Evolutionary conservation across 2,797 vertebrate species (phyloP), one percentile per base, ranked within the genome.

Genomic region (Tragopan temminckii): DNA sequence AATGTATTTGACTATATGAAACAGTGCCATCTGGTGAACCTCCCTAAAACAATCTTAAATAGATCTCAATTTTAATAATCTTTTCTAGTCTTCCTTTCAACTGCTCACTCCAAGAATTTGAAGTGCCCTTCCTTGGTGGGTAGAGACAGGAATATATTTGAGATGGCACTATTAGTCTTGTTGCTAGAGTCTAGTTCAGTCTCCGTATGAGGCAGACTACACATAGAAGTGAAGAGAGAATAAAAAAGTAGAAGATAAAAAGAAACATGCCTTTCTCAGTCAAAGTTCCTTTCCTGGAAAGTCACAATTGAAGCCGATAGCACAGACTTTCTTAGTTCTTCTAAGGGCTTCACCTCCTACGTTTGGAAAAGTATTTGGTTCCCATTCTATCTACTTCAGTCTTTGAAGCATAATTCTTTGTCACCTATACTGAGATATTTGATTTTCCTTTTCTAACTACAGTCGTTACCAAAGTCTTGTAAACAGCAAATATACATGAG

Each of bases 221-320:
- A 0, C 18, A 75, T 75, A 59, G 92, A 91, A 42, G 20, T 11
- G 9, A 4, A 69, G 80, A 72, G 35, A 71, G 53, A 92, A 91
- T 70, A 66, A 83, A 85, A 85, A 80, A 21, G 5, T 20, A 6
- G 24, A 74, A 91, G 62, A 93, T 77, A 67, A 90, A 96, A 92
- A 68, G 81, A 75, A 89, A 78, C 3, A 14, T 43, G 14, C 4
- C 33, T 92, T 80, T 90, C 35, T 89, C 52, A 50, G 48, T 71
- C 62, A 64, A 45, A 71, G 31, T 15, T 53, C 53, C 79, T 79
- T 76, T 70, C 79, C 38, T 75, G 38, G 45, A 62, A 85, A 85
- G 62, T 83, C 82, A 77, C 27, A 80, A 20, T 25, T 88, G 35
- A 55, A 89, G 72, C 19, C 71, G n/a, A 80, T n/a, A 85, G 68